phyloP scores from a whole-genome alignment of 1,140 invertebrate genomes.

The Aphis craccivora region DNA sequence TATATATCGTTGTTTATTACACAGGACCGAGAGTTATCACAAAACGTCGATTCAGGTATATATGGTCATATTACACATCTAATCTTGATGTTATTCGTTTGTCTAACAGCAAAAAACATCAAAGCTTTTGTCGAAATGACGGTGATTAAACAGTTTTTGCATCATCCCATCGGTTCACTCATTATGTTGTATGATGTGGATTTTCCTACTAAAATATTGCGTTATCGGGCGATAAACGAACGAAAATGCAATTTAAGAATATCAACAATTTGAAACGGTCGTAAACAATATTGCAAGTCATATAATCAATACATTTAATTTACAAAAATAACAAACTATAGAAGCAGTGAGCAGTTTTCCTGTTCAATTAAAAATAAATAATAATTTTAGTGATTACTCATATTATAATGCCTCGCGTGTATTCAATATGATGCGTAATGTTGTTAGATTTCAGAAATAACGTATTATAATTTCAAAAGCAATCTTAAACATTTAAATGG shows the following conservation, averaged over 20 bases:
- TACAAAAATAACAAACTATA: neutral
- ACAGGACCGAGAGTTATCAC: neutral
- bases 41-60: neutral
- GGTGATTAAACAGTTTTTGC: neutral
- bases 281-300: neutral
- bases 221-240: neutral
- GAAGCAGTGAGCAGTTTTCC: neutral
- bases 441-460: neutral
- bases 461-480: neutral
- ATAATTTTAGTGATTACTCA: neutral
- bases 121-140: neutral
- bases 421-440: neutral
- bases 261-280: neutral
- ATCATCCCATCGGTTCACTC: neutral
- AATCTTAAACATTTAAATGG: neutral
- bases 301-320: neutral
- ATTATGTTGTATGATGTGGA: neutral
- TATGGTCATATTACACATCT: neutral
- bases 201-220: neutral
- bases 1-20: neutral
- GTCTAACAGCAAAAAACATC: neutral
- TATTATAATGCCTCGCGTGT: neutral
- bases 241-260: neutral
- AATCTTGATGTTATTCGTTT: neutral
- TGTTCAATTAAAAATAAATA: neutral